Evolutionary conservation across 92 coral and sea anemone genomes (phyloP), one percentile per base, ranked within the genome.

Genomic region (Anthopleura xanthogrammica): DNA sequence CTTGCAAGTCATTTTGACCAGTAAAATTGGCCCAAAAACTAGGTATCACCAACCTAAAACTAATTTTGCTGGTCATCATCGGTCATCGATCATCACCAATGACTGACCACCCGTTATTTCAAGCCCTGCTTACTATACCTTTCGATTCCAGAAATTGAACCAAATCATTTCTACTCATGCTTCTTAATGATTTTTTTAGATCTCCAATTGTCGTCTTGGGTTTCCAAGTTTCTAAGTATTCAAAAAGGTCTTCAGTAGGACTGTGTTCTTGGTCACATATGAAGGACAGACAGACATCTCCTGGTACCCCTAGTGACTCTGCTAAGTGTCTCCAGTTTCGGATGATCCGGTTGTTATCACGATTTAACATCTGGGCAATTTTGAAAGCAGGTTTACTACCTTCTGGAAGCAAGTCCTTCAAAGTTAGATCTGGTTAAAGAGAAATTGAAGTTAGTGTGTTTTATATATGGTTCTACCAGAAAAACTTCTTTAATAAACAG

Each of bases 241-340:
- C 85, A 87, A 90, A 88, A 3, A 90, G 46, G 22, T 60, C 87
- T 24, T 66, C 80, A 2, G 91, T 85, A 41, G 92, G 92, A 46
- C 85, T 89, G 62, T 85, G 83, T 71, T 85, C 85, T 20, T 88
- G 83, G 71, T 74, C 86, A 72, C 85, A 81, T 8, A 76, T 71
- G 75, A 88, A 90, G 24, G 80, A 72, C 55, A 83, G 42, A 48
- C 54, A 57, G 54, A 83, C 83, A 36, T 76, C 77, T 43, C 85
- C 22, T 46, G 86, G 29, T 54, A 77, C 76, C 16, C 79, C 84
- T 52, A 88, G 79, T 3, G 80, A 56, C 6, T 66, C 58, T 29
- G 92, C 94, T 3, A 91, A 80, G 77, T 88, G 85, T 20, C 58
- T 22, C 94, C 94, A 91, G 86, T 88, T 52, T 40, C 76, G 56